phyloP scores from a whole-genome alignment of 2,888 invertebrate genomes.

The Macrosoma leucophasiata region DNA sequence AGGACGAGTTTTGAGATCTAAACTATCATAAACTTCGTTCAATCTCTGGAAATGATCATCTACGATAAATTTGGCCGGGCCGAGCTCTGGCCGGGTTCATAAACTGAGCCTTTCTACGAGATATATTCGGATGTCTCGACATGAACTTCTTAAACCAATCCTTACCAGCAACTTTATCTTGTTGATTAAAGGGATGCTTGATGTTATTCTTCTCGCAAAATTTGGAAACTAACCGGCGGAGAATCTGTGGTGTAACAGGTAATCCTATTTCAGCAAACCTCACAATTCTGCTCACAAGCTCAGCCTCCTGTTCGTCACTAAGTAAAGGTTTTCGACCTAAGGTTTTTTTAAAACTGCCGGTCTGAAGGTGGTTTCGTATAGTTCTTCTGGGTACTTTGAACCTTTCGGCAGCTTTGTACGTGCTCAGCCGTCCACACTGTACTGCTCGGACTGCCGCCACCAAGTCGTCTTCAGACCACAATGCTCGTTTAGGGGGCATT shows the following conservation, averaged over 20 bases:
- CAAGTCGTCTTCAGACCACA: slow-evolving; percentile 26
- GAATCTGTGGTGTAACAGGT: too few species aligned
- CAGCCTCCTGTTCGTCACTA: slow-evolving; percentile 24
- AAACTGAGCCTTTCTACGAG: slow-evolving; percentile 23
- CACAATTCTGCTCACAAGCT: slow-evolving; percentile 25
- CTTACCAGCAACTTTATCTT: too few species aligned
- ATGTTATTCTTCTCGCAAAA: too few species aligned
- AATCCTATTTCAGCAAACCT: too few species aligned
- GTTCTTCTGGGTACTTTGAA: slow-evolving; percentile 30
- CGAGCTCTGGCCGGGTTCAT: slow-evolving; percentile 26
- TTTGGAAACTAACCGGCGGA: too few species aligned
- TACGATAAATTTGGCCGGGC: slow-evolving; percentile 26
- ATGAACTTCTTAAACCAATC: too few species aligned
- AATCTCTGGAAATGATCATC: slow-evolving; percentile 22
- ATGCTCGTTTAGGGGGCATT: slow-evolving; percentile 25
- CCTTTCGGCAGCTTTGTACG: slow-evolving; percentile 23
- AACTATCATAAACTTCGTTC: slow-evolving; percentile 18
- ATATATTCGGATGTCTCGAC: slow-evolving; percentile 23
- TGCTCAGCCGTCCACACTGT: slow-evolving; percentile 24
- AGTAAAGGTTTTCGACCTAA: slow-evolving; percentile 27
- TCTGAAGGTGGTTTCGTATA: slow-evolving; percentile 25
- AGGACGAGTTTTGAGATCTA: slow-evolving; percentile 23
- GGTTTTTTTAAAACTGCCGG: slow-evolving; percentile 21
- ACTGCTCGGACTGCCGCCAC: slow-evolving; percentile 19
- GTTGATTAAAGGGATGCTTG: too few species aligned